Evolutionary conservation across 2,888 invertebrate genomes (phyloP), one percentile per base, ranked within the genome.

Genomic region (Nomada fabriciana): DNA sequence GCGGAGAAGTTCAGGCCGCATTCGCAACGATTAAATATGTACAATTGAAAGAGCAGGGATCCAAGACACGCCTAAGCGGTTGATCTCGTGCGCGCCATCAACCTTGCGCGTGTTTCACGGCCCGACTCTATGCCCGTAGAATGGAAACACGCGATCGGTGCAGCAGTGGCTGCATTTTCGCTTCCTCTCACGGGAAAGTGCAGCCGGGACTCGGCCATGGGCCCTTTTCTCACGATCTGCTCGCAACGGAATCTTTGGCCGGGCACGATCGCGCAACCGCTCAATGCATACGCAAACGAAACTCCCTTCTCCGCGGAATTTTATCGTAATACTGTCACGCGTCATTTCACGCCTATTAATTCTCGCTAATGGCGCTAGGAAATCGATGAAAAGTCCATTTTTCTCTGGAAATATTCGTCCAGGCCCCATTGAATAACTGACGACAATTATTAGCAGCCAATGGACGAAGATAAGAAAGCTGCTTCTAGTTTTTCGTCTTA

Each of bases 141-240:
- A 52, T 61, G 61, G 25, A 25, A 61, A 75, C 53, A 55, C 61
- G 50, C 65, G 74, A 61, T 61, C 75, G 59, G 42, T n/a, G 42
- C 2, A 18, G 50, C 29, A 36, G 18, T 52, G 59, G 52, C 57
- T 50, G 63, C 67, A 59, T 76, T 67, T 79, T 79, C 76, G 72
- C 55, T 42, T 50, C 59, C 85, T 79, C 83, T 86, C 83, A 61
- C 86, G 47, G 20, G 76, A 55, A 50, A n/a, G 20, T 42, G 50
- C 36, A 42, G 15, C 10, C 52, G 25, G 13, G 60, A 2, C 59
- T 72, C 78, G 68, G 57, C 52, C 70, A 57, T 61, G 61, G 64
- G 64, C 84, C 84, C 84, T 75, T 85, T 85, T 85, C 85, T 60
- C 85, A 85, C 85, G 86, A 76, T 76, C 79, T 55, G 18, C 42